Base-by-base conservation (phyloP, 1,140 invertebrate species). In the Pseudomyrmex pallidus region DNA sequence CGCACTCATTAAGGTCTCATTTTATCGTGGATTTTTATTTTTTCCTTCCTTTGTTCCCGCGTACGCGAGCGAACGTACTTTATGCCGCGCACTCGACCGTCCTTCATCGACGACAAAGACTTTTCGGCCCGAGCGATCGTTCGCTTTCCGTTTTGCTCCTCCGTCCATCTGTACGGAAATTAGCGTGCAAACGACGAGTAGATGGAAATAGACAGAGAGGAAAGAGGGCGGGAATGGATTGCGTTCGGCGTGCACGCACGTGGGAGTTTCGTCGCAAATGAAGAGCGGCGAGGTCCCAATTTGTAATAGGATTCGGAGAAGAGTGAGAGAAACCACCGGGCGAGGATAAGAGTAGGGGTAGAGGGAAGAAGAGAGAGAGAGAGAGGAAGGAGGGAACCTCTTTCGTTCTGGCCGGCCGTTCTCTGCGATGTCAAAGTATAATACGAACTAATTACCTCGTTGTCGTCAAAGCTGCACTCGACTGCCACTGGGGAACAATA, bases 391-490 rank as follows among this genome's bases (percentile, higher is more conserved):
- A 4, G 20, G 46, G 50, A 61, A 64, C 25, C 83, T 85, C 77
- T 87, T 83, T 74, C 67, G 67, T 74, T 88, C 64, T 70, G 87
- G 66, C 78, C 87, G 80, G 74, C 74, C 86, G 25, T 76, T 64
- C 74, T 84, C 46, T 52, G 76, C 86, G 84, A 91, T 87, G 86
- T 91, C 85, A 90, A 90, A 90, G 91, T 91, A 90, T 90, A 90
- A 91, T 90, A 91, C 88, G 89, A 90, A 91, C 88, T 92, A 92
- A 92, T 92, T 92, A 92, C 90, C 88, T 78, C 80, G 80, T 90
- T 87, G 89, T 89, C 89, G 82, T 91, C 91, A 92, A 92, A 92
- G 91, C 80, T 83, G 76, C 61, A 88, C 90, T 92, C 88, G 86
- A 91, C 90, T 84, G 62, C 82, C 82, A 85, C 87, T 90, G 78